Conservation (phyloP, 2,888 invertebrate species). For the Drosophila bunnanda region DNA sequence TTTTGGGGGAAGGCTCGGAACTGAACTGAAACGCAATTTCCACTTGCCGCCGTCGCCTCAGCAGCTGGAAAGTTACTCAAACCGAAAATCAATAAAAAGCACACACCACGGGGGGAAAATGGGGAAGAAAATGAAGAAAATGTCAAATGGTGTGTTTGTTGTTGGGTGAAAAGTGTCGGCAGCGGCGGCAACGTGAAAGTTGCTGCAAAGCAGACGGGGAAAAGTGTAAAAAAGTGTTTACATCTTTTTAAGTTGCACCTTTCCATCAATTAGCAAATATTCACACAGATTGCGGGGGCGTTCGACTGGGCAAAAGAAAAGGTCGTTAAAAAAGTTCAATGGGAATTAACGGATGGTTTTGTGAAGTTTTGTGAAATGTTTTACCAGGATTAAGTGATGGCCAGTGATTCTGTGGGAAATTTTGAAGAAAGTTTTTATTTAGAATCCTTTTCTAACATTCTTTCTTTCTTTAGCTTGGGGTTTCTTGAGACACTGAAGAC, state of each 20-base stretch:
- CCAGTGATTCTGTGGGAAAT: background rate
- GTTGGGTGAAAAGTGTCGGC: conserved; percentile 52
- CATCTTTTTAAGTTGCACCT: conserved; percentile 48
- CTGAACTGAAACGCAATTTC: conserved; percentile 50
- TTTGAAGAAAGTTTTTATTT: background rate
- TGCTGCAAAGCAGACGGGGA: conserved; percentile 31
- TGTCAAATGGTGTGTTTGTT: conserved; percentile 42
- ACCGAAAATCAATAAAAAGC: conserved; percentile 45
- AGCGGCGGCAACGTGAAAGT: conserved; percentile 63
- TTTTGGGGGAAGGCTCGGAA: conserved; percentile 49
- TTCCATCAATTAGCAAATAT: conserved; percentile 44
- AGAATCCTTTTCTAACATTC: background rate
- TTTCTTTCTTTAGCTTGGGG: background rate
- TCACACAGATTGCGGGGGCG: conserved; percentile 21
- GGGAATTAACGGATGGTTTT: conserved; percentile 9
- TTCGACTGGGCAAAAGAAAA: conserved; percentile 13
- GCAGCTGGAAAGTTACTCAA: conserved; percentile 44
- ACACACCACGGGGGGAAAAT: conserved; percentile 14
- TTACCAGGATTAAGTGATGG: background rate
- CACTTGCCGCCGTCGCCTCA: conserved; percentile 36
- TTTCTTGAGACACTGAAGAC: background rate
- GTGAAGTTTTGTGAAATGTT: background rate
- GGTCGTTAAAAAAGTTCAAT: conserved; percentile 15
- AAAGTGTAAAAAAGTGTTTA: conserved; percentile 41
- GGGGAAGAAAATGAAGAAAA: conserved; percentile 24